Evolutionary conservation across 2,888 invertebrate genomes (phyloP), one percentile per base, ranked within the genome.

Genomic region (Odontothrips loti): DNA sequence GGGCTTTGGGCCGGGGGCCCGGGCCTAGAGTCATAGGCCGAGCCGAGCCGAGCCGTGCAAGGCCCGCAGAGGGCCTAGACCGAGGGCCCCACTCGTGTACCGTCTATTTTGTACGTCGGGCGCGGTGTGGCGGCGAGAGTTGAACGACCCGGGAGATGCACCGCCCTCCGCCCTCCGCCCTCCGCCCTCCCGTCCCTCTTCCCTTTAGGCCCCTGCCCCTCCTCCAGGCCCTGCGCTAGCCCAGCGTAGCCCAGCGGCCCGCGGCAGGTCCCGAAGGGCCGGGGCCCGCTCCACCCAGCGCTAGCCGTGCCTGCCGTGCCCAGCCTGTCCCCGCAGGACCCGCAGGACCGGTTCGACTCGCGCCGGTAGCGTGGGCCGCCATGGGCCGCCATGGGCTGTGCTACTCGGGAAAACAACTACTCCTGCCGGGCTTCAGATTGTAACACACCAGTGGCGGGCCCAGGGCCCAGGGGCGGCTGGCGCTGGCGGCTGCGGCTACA

Each of bases 101-200:
- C 58, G 68, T 75, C 68, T 75, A 75, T 75, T 75, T 75, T 75
- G 68, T 75, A 75, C 68, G 68, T 23, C 27, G 68, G 58, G 58
- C 58, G 58, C 34, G 34, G 34, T 43, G 34, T 43, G 34, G 34
- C 34, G 34, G 34, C 58, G 58, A 58, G 58, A 75, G 68, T 75
- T 75, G 68, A 75, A 75, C 68, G 68, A 75, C 68, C 68, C 68
- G 68, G 10, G 68, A 27, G 68, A 75, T 75, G 68, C 68, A 75
- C 68, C 68, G 10, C 23, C 23, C 51, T 11, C 51, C 17, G 51
- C 51, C 51, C 51, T 17, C 68, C 23, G 11, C 68, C 23, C 58
- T 15, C 4, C 51, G 15, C 23, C 23, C 8, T 23, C 68, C 68
- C 23, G 27, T 4, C 68, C 68, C 23, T 11, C 11, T 23, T 11